A percentile compares a stretch with the other conserved stretches of the same genome.
These are phyloP conservation scores for Sipha maydis DNA, from an alignment of 2,888 invertebrate genomes.

Conservation along the genomic window DNA sequence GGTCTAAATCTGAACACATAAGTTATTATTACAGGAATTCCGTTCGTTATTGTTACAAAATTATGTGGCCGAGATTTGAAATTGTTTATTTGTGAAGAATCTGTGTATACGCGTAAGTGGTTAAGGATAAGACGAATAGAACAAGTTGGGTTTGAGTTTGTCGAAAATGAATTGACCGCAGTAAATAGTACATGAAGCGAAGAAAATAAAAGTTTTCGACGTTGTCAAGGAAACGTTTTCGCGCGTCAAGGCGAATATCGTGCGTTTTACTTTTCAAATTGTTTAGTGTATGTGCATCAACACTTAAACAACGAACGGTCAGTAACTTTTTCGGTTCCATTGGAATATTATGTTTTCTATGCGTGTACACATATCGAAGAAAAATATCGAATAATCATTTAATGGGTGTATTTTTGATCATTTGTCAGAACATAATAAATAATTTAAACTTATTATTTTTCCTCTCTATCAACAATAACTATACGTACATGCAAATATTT, in stretches of 20 bases:
- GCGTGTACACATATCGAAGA: too few species aligned
- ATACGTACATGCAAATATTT: too few species aligned
- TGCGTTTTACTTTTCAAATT: background rate
- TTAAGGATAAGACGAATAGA: background rate
- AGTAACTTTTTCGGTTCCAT: background rate
- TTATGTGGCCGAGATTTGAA: conserved; percentile 24
- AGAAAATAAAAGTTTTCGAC: conserved; percentile 15
- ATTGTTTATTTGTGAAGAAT: background rate
- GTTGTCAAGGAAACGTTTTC: conserved; percentile 13
- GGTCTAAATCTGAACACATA: conserved; percentile 4
- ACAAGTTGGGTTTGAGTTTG: conserved; percentile 19
- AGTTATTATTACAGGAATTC: background rate
- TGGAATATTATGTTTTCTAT: background rate
- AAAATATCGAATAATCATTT: too few species aligned
- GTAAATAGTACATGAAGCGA: background rate
- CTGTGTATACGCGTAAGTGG: background rate
- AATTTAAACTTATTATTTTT: too few species aligned
- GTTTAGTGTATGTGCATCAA: too few species aligned
- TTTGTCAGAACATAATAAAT: too few species aligned
- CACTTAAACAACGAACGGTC: background rate
- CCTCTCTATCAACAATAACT: too few species aligned
- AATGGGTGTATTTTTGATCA: too few species aligned
- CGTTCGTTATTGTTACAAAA: conserved; percentile 38
- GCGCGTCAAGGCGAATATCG: background rate
- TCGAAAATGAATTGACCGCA: background rate